Percentiles rank a stretch among this genome's conserved stretches.
Conservation (phyloP, 2,797 vertebrate genomes). For the Urosaurus nigricauda region DNA sequence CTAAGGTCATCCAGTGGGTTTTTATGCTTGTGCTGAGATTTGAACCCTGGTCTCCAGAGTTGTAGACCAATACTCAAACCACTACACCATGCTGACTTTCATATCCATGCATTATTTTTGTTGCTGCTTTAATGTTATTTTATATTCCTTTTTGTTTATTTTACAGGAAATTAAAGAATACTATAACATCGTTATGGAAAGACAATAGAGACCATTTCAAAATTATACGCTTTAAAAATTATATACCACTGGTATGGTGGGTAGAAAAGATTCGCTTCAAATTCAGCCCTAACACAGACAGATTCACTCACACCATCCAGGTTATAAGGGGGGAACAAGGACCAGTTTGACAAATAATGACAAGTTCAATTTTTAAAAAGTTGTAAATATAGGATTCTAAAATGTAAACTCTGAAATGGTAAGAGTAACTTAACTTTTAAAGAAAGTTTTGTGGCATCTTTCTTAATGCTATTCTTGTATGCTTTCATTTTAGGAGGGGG, state of each 20-base stretch:
- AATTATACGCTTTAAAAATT: neutral
- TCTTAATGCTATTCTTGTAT: neutral
- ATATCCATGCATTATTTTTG: neutral
- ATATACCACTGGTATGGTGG: no score
- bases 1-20: no score
- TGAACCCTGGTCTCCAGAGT: no score
- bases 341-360: neutral
- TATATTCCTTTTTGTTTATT: neutral
- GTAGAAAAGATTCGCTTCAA: neutral
- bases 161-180: neutral
- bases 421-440: constrained; percentile 8
- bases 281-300: neutral
- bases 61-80: no score
- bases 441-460: neutral
- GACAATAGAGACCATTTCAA: neutral
- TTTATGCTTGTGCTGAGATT: no score
- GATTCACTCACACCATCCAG: neutral
- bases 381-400: neutral
- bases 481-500: neutral
- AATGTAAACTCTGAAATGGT: constrained; percentile 26
- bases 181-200: neutral
- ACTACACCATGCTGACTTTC: no score
- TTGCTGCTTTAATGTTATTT: neutral
- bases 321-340: neutral
- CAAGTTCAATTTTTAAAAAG: neutral